Evolutionary conservation across 1,140 invertebrate genomes (phyloP).

Genomic region (Drosophila pallidifrons): DNA sequence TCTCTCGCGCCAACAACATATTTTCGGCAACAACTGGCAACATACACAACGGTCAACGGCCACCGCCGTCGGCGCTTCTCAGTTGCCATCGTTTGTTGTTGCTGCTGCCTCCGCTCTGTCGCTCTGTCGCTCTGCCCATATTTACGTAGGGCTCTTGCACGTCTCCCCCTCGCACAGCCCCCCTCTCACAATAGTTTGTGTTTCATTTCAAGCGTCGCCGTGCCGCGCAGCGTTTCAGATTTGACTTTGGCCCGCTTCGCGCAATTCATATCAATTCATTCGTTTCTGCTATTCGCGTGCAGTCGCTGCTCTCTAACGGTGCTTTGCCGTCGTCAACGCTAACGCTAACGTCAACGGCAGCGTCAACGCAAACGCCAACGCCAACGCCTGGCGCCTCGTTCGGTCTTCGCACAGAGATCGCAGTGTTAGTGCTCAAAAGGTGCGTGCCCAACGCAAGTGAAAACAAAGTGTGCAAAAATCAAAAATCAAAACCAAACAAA

Average conservation of each 20-base stretch:
- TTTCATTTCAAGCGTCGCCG: conserved; percentile 61
- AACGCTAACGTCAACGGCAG: conserved; percentile 47
- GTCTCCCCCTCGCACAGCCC: not conserved
- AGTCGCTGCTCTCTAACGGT: conserved; percentile 74
- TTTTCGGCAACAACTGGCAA: conserved; percentile 39
- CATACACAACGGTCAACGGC: conserved; percentile 17
- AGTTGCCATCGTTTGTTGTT: conserved; percentile 32
- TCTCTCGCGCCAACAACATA: conserved; percentile 23
- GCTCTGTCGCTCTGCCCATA: not conserved
- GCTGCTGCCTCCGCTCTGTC: conserved; percentile 2
- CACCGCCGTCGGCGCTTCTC: conserved; percentile 43
- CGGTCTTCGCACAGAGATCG: conserved; percentile 16
- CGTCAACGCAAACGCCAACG: conserved; percentile 47
- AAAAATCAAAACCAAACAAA: conserved; percentile 21
- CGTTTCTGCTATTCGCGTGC: conserved; percentile 71
- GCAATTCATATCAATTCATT: conserved; percentile 59
- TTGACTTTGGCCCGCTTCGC: conserved; percentile 50
- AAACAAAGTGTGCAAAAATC: conserved; percentile 40
- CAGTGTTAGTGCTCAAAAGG: conserved; percentile 35
- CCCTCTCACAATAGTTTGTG: conserved; percentile 12
- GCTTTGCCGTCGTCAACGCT: conserved; percentile 58
- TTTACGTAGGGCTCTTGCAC: not conserved
- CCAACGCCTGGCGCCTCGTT: conserved; percentile 47
- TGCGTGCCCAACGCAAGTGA: conserved; percentile 45
- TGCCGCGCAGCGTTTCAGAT: conserved; percentile 35